Percentiles rank a stretch among this genome's conserved stretches.
These are phyloP conservation scores for Zele albiditarsus DNA, from an alignment of 2,888 invertebrate genomes.

Conservation along the genomic window DNA sequence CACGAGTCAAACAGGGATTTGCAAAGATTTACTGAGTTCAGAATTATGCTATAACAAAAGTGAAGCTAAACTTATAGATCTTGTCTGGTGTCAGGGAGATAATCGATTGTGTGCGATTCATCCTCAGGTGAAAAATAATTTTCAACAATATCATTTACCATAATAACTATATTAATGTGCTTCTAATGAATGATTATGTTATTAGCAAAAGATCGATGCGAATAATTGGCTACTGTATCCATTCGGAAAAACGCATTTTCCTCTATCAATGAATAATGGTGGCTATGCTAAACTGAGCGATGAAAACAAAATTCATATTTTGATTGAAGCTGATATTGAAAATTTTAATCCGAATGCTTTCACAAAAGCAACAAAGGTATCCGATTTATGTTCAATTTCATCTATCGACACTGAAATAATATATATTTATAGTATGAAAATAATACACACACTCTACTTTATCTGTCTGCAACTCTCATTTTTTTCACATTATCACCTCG, in stretches of 20 bases:
- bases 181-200: constrained; percentile 14
- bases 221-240: constrained; percentile 72
- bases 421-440: not conserved
- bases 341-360: constrained; percentile 61
- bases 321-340: constrained; percentile 69
- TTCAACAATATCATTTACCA: constrained; percentile 21
- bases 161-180: not conserved
- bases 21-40: constrained; percentile 72
- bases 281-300: constrained; percentile 57
- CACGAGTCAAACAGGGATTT: constrained; percentile 46
- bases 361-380: constrained; percentile 66
- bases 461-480: not conserved
- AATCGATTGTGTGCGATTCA: constrained; percentile 76
- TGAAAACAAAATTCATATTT: constrained; percentile 64
- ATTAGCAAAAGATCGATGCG: constrained; percentile 73
- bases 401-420: not conserved
- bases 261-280: constrained; percentile 65
- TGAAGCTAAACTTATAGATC: constrained; percentile 78
- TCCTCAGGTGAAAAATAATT: constrained; percentile 74
- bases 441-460: not conserved
- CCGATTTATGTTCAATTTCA: constrained; percentile 7
- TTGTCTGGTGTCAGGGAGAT: constrained; percentile 76
- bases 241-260: constrained; percentile 68
- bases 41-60: constrained; percentile 76
- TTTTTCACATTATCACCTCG: constrained; percentile 53